Evolutionary conservation across 2,113 vertebrate genomes (phyloP).

Genomic region (Pipra filicauda): DNA sequence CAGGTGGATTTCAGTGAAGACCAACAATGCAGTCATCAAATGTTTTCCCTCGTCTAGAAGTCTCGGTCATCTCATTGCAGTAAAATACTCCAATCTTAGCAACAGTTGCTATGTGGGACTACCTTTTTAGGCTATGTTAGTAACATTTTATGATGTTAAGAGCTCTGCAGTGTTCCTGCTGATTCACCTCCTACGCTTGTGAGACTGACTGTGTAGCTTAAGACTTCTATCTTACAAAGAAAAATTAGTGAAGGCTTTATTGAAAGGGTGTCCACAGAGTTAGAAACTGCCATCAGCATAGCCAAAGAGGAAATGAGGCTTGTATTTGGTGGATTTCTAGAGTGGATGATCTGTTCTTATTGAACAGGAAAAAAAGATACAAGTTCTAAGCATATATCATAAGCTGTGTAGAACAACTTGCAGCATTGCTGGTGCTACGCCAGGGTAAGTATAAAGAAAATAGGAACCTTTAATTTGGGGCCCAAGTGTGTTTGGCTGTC

Average conservation of each 20-base stretch:
- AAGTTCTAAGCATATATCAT: neutral
- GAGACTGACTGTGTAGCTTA: constrained; percentile 3
- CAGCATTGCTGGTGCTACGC: neutral
- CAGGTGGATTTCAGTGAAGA: neutral
- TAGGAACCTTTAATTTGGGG: neutral
- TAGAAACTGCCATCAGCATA: neutral
- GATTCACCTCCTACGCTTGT: neutral
- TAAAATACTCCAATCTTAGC: constrained; percentile 8
- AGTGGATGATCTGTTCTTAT: neutral
- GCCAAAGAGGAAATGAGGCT: neutral
- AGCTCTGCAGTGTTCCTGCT: constrained; percentile 18
- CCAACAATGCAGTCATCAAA: neutral
- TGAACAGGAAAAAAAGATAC: neutral
- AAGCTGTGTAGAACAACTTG: neutral
- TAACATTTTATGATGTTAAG: neutral
- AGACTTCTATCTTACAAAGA: neutral
- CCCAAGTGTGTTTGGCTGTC: neutral
- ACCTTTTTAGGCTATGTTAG: neutral
- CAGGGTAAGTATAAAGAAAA: neutral
- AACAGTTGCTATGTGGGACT: constrained; percentile 53
- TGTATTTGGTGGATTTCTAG: neutral
- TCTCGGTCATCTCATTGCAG: neutral
- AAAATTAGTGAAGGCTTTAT: neutral
- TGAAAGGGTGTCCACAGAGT: neutral
- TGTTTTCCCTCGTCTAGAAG: neutral